Conservation (phyloP, 2,113 vertebrate genomes). For the Riparia riparia region DNA sequence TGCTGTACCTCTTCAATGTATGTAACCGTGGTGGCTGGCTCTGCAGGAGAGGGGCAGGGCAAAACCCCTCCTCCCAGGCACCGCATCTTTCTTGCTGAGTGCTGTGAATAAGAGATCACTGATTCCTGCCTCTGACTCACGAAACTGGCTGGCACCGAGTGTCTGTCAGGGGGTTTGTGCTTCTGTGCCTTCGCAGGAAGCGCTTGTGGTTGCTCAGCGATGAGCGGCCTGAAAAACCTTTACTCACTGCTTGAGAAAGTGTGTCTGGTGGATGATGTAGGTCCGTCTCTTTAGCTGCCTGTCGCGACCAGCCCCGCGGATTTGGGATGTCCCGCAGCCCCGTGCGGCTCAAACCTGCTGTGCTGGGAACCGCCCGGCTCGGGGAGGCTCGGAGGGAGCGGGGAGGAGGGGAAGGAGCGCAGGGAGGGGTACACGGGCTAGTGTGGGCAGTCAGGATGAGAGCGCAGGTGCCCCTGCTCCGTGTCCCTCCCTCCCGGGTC, state of each 20-base stretch:
- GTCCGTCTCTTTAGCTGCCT: neutral
- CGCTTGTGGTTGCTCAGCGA: neutral
- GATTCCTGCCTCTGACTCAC: neutral
- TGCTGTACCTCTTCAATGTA: neutral
- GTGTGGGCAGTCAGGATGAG: neutral
- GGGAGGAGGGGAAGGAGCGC: neutral
- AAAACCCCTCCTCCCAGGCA: neutral
- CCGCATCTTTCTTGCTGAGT: neutral
- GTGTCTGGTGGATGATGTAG: neutral
- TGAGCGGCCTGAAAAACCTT: neutral
- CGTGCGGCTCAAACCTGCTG: neutral
- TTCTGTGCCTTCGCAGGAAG: neutral
- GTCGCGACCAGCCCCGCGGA: neutral
- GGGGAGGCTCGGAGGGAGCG: accelerated
- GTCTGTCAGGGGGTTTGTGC: neutral
- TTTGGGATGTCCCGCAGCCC: neutral
- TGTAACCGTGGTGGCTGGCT: neutral
- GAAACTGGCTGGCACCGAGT: accelerated
- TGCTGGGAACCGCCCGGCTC: accelerated
- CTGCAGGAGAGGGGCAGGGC: neutral
- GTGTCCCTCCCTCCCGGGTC: neutral
- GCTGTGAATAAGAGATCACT: neutral
- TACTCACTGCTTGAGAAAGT: neutral
- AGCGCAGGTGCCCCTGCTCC: accelerated
- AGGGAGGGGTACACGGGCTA: accelerated